phyloP scores from a whole-genome alignment of 2,888 invertebrate genomes.

The Pemphredon lugubris region DNA sequence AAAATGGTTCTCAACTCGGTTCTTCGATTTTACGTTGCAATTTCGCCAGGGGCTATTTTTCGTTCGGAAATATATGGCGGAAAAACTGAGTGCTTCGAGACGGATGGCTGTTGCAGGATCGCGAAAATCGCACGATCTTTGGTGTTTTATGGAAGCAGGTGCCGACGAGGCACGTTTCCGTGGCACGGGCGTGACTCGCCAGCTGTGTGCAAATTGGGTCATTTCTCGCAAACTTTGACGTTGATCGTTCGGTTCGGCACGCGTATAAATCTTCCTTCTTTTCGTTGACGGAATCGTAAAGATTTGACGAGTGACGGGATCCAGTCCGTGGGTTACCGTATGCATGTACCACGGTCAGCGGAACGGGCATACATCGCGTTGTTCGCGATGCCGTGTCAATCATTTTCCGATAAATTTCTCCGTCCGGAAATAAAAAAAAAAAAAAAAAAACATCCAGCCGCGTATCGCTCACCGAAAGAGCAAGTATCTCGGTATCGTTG shows the following conservation, averaged over 20 bases:
- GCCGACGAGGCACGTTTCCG: conserved; percentile 16
- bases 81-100: too few relatives aligned
- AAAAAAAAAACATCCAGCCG: too few relatives aligned
- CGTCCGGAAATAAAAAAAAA: too few relatives aligned
- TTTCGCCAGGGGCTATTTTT: neutral
- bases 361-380: neutral
- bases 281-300: conserved; percentile 33
- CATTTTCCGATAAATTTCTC: too few relatives aligned
- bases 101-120: too few relatives aligned
- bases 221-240: conserved; percentile 39
- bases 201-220: conserved; percentile 55
- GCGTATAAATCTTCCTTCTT: conserved; percentile 33
- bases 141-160: neutral
- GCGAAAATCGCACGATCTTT: neutral
- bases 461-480: too few relatives aligned
- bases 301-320: conserved; percentile 23
- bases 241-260: conserved; percentile 3
- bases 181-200: conserved; percentile 15
- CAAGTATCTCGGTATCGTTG: too few relatives aligned
- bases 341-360: neutral
- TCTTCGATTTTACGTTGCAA: neutral
- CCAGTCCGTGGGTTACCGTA: neutral
- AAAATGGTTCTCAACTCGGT: conserved; percentile 17
- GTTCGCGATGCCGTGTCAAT: too few relatives aligned
- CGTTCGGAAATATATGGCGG: too few relatives aligned